Percentiles rank a stretch among this genome's conserved stretches.
Evolutionary conservation across 2,888 invertebrate species (phyloP).

Genomic region (Torymus texanus): DNA sequence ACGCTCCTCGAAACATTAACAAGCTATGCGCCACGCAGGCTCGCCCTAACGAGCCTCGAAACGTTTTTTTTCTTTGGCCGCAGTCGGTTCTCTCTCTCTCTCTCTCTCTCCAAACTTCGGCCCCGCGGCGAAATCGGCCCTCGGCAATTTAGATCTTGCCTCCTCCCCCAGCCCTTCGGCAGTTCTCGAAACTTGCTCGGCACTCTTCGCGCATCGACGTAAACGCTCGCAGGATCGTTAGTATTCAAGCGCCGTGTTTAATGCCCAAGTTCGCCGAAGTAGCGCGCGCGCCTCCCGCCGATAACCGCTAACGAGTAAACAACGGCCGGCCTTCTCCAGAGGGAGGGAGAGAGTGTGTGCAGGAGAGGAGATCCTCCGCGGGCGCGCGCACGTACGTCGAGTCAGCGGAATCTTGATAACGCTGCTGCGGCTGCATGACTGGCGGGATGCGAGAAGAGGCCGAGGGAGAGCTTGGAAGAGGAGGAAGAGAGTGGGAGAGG

Average conservation of each 20-base stretch:
- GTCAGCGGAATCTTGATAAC: constrained; percentile 46
- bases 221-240: constrained; percentile 40
- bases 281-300: constrained; percentile 8
- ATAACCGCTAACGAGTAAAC: constrained; percentile 58
- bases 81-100: not conserved
- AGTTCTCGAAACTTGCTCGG: not conserved
- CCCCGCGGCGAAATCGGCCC: constrained; percentile 29
- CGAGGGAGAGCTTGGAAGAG: not conserved
- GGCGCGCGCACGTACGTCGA: constrained; percentile 5
- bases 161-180: not conserved
- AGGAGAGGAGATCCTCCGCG: not conserved
- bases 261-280: constrained; percentile 33
- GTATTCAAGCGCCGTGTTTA: constrained; percentile 49
- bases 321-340: constrained; percentile 17
- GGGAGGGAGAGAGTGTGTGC: not conserved
- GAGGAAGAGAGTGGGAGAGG: constrained; percentile 6
- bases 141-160: constrained; percentile 40
- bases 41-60: constrained; percentile 1
- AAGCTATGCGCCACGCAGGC: not conserved
- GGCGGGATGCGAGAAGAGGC: not conserved
- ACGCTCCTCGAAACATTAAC: constrained; percentile 14
- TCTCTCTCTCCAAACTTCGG: constrained; percentile 8
- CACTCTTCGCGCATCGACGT: too few relatives aligned
- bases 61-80: constrained; percentile 6
- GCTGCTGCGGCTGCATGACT: not conserved